Evolutionary conservation across 2,797 vertebrate genomes (phyloP).

Genomic region (Spinus olivaceus): DNA sequence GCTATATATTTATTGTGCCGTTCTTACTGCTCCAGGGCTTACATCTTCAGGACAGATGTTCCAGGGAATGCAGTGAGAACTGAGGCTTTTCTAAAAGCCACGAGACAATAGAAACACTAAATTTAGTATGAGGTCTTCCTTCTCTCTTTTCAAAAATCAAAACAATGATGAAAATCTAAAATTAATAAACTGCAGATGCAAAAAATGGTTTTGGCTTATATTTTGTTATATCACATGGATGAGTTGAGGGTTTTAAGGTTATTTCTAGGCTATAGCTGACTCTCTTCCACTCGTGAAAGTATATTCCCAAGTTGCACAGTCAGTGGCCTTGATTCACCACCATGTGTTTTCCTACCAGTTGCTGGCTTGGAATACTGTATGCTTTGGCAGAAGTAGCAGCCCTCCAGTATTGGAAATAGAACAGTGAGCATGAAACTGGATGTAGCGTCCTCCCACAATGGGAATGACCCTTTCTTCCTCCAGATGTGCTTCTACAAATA

Average conservation of each 20-base stretch:
- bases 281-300: not conserved
- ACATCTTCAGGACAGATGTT: not conserved
- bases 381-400: not conserved
- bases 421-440: not conserved
- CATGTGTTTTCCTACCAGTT: not conserved
- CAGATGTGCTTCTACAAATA: not conserved
- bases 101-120: not conserved
- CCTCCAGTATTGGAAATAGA: not conserved
- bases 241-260: not conserved
- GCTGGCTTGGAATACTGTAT: not conserved
- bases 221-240: not conserved
- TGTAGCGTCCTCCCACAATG: not conserved
- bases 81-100: not conserved
- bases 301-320: not conserved
- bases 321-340: not conserved
- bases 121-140: not conserved
- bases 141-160: not conserved
- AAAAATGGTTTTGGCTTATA: not conserved
- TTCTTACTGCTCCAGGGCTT: not conserved
- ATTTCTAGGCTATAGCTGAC: not conserved
- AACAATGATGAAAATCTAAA: not conserved
- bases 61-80: not conserved
- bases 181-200: not conserved
- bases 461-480: conserved; percentile 1
- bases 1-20: not conserved